Base-by-base conservation (phyloP, 2,113 vertebrate species). In the Globicephala melas region DNA sequence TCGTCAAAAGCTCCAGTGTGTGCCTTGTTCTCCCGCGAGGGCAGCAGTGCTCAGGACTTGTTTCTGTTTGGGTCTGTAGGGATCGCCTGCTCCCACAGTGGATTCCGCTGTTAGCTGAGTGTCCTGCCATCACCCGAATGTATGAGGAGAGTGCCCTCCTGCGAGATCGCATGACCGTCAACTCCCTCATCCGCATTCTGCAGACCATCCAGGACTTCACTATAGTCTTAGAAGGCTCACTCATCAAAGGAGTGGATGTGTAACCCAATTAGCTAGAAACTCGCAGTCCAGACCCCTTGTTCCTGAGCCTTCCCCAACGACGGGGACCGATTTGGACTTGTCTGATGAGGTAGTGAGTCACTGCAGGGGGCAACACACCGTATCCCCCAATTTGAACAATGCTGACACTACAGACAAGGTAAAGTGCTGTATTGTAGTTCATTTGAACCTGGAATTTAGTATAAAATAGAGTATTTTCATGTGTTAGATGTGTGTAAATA, bases 161-260 rank as follows among this genome's bases (percentile, higher is more conserved):
- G 41, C 99, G 99, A 47, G 99, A 99, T 98, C 99, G 98, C 87
- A 98, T 99, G 89, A 98, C 99, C 1, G 99, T 99, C 80, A 99
- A 98, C 98, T 99, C 99, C 67, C 99, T 99, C 10, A 99, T 99
- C 88, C 98, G 99, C 53, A 98, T 99, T 79, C 98, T 99, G 44
- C 99, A 99, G 98, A 99, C 99, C 0, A 96, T 99, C 89, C 99
- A 99, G 31, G 99, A 99, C 83, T 99, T 99, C 98, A 98, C 98
- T 98, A 98, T 99, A 77, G 98, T 99, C 90, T 98, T 99, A 73
- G 99, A 99, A 98, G 99, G 99, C 14, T 99, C 99, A 0, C 99
- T 99, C 58, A 98, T 99, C 94, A 99, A 99, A 98, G 99, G 99
- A 88, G 99, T 99, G 71, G 99, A 99, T 68, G 99, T 99, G 98